Evolutionary conservation across 2,888 invertebrate species (phyloP).

Genomic region (Pegoplata infirma): DNA sequence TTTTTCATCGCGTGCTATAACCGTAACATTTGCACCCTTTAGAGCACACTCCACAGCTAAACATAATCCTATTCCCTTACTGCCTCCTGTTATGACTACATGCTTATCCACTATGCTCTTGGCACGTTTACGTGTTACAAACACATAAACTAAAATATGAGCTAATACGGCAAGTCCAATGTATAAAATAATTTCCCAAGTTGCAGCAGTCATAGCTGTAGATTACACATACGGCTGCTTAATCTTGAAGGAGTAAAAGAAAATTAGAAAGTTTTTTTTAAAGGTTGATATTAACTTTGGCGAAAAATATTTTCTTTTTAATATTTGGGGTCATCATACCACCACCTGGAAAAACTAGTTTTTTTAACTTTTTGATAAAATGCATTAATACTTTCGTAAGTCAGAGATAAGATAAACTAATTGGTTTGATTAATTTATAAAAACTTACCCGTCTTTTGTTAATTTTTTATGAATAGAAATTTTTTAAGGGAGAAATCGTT

Average conservation of each 20-base stretch:
- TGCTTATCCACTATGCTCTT: constrained; percentile 79
- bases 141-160: constrained; percentile 71
- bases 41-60: constrained; percentile 87
- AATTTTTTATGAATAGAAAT: not conserved
- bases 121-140: constrained; percentile 71
- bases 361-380: not conserved
- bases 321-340: constrained; percentile 4
- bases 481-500: constrained; percentile 25
- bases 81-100: constrained; percentile 93
- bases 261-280: constrained; percentile 42
- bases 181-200: constrained; percentile 69
- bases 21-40: constrained; percentile 92
- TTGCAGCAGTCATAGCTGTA: constrained; percentile 52
- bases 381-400: not conserved
- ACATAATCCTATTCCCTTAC: constrained; percentile 95
- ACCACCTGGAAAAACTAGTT: constrained; percentile 20
- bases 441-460: constrained; percentile 8
- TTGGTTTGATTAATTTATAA: not conserved
- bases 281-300: not conserved
- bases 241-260: constrained; percentile 25
- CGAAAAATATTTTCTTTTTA: constrained; percentile 3
- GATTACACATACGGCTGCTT: not conserved
- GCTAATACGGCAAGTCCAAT: constrained; percentile 69
- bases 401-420: constrained; percentile 13
- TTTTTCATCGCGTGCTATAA: constrained; percentile 89